These are phyloP conservation scores for Sisyra terminalis DNA, from an alignment of 2,888 invertebrate species.

Conservation along the genomic window DNA sequence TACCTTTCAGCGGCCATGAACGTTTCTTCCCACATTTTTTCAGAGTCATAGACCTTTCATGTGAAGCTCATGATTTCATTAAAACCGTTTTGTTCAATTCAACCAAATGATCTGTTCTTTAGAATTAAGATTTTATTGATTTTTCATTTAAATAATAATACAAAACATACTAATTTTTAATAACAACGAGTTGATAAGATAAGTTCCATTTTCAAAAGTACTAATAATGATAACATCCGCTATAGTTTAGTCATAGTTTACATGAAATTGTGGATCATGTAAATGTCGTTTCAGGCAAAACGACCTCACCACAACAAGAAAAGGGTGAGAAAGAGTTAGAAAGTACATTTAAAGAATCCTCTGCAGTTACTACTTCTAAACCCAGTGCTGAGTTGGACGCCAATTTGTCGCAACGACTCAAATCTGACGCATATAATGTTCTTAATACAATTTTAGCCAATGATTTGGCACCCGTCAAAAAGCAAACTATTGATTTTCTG, in stretches of 20 bases:
- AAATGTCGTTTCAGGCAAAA: conserved; percentile 30
- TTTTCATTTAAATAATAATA: no score
- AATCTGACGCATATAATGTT: conserved; percentile 12
- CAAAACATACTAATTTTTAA: no score
- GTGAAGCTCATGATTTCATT: no score
- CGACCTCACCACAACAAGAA: conserved; percentile 19
- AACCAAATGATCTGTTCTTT: no score
- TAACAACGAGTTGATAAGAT: conserved; percentile 1
- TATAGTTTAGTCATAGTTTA: no score
- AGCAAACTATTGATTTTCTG: conserved; percentile 25
- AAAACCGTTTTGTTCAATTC: no score
- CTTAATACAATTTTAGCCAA: conserved; percentile 13
- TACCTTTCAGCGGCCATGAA: no score
- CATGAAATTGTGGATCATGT: conserved; percentile 10
- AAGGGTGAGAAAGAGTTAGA: conserved; percentile 4
- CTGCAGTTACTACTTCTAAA: neutral
- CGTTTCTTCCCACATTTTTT: no score
- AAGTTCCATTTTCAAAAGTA: neutral
- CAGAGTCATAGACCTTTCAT: no score
- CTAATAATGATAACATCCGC: neutral
- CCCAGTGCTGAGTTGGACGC: neutral
- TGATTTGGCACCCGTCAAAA: conserved; percentile 13
- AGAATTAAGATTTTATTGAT: no score
- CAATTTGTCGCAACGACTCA: conserved; percentile 17
- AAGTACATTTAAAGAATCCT: neutral